These are phyloP conservation scores for Drosophila neocordata DNA, from an alignment of 1,140 invertebrate species.

Conservation along the genomic window DNA sequence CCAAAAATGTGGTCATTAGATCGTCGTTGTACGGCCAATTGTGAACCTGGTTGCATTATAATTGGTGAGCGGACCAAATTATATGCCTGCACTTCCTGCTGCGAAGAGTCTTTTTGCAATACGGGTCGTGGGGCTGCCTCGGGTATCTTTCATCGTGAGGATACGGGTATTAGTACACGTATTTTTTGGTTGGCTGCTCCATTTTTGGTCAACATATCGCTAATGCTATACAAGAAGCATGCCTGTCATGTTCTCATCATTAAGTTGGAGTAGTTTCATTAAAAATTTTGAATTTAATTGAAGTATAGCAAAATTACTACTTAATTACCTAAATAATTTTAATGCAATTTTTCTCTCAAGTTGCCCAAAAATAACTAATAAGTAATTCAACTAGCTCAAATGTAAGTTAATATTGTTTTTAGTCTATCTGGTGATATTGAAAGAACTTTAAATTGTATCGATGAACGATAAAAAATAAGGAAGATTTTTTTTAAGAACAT, in stretches of 20 bases:
- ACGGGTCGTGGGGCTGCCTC: slow-evolving; percentile 83
- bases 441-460: neutral
- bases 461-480: no score
- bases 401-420: slow-evolving; percentile 33
- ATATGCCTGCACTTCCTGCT: slow-evolving; percentile 92
- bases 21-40: slow-evolving; percentile 90
- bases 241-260: slow-evolving; percentile 40
- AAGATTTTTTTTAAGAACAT: no score
- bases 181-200: slow-evolving; percentile 67
- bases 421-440: neutral
- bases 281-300: neutral
- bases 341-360: neutral
- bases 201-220: slow-evolving; percentile 67
- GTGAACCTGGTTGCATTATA: slow-evolving; percentile 92
- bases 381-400: slow-evolving; percentile 32
- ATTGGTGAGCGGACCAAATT: slow-evolving; percentile 93
- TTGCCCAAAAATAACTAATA: slow-evolving; percentile 28
- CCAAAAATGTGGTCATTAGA: slow-evolving; percentile 92
- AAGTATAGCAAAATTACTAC: neutral
- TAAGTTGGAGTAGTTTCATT: slow-evolving; percentile 38
- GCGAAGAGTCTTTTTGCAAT: slow-evolving; percentile 90
- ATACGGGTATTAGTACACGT: slow-evolving; percentile 73
- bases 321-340: slow-evolving; percentile 34
- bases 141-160: slow-evolving; percentile 68
- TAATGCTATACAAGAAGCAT: slow-evolving; percentile 61